These are phyloP conservation scores for Eupithecia pulchellata DNA, from an alignment of 2,888 invertebrate genomes.

Conservation along the genomic window DNA sequence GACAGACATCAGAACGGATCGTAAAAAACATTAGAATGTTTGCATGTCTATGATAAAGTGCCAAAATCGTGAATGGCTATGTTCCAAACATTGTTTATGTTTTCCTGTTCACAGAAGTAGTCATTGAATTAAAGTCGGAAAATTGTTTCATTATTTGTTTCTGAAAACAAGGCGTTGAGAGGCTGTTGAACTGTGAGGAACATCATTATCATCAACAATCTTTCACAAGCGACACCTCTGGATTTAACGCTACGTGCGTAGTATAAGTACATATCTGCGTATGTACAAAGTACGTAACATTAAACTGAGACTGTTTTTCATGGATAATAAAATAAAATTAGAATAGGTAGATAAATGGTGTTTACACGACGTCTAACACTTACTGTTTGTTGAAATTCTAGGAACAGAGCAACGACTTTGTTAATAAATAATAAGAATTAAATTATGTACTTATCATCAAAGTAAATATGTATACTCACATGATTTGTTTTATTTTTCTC, in stretches of 20 bases:
- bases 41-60: slow-evolving; percentile 1
- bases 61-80: background rate
- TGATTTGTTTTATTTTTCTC: slow-evolving; percentile 49
- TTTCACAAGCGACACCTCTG: background rate
- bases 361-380: background rate
- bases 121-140: background rate
- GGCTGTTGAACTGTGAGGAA: background rate
- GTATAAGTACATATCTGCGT: no score
- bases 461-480: slow-evolving; percentile 31
- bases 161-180: background rate
- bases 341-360: background rate
- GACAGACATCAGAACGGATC: background rate
- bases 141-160: background rate
- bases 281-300: no score
- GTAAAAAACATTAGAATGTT: no score
- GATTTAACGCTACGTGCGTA: background rate
- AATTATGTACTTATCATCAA: background rate
- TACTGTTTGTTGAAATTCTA: background rate
- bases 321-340: background rate
- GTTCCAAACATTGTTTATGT: background rate
- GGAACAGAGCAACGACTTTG: background rate
- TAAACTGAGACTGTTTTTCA: background rate
- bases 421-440: no score
- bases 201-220: background rate
- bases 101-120: background rate